Base-by-base conservation (phyloP, 2,797 vertebrate species). In the Ceryle rudis region DNA sequence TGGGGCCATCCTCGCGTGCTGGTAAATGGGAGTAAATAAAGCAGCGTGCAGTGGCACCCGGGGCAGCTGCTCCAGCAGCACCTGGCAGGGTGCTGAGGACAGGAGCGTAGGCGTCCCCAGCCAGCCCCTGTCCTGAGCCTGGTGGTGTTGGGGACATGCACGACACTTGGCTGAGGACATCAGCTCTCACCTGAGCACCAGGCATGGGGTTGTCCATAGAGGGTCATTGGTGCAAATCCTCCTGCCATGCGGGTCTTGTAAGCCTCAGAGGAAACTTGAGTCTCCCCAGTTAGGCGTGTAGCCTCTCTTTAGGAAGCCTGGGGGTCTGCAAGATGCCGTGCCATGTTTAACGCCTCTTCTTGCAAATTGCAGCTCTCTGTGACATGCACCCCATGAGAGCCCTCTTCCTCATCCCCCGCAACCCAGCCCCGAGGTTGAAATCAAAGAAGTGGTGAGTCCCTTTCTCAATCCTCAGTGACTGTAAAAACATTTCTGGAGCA, bases 371-470 rank as follows among this genome's bases (percentile, higher is more conserved):
- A 99, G 99, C 99, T 28, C 98, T 99, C 93, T 99, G 99, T 93
- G 99, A 99, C 90, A 99, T 99, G 99, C 99, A 99, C 90, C 99
- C 99, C 71, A 99, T 99, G 99, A 98, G 99, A 96, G 99, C 99
- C 42, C 98, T 99, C 93, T 99, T 99, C 97, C 98, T 99, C 94
- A 99, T 99, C 91, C 99, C 99, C 20, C 98, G 99, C 80, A 99
- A 99, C 96, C 99, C 99, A 0, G 98, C 99, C 4, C 99, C 99
- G 6, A 98, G 98, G 93, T 98, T 99, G 97, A 99, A 99, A 97
- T 99, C 99, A 7, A 99, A 99, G 97, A 99, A 99, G 97, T 99
- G 99, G 99, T 99, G 96, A 99, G 99, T 98, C 41, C 88, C 54
- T 74, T 71, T 58, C 55, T 86, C 47, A 4, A 0, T 65, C 52